These are phyloP conservation scores for Galagoides demidoff DNA, from an alignment of 2,797 vertebrate genomes.

Conservation along the genomic window DNA sequence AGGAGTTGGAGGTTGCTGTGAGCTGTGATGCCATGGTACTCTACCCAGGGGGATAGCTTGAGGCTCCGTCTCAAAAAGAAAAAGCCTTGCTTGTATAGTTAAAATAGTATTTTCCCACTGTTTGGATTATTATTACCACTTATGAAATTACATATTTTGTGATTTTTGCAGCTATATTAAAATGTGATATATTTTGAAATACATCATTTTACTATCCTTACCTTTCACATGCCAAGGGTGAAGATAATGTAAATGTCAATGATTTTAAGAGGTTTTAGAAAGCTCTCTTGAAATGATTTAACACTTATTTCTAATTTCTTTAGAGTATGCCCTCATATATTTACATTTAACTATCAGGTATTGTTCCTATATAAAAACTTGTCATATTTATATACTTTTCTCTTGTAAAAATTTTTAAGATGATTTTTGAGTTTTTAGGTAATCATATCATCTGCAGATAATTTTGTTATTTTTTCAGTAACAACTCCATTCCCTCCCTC, in stretches of 20 bases:
- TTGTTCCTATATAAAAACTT: background rate
- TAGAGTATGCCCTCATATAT: background rate
- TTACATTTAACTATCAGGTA: slow-evolving; percentile 23
- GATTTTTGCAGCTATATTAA: background rate
- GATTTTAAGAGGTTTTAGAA: slow-evolving; percentile 9
- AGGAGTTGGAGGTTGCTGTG: too few species aligned
- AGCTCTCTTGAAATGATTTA: background rate
- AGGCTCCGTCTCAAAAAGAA: too few species aligned
- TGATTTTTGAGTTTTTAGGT: slow-evolving; percentile 21
- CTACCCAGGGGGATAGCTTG: too few species aligned
- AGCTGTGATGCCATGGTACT: too few species aligned
- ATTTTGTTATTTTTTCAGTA: slow-evolving; percentile 19
- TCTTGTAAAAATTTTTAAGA: slow-evolving; percentile 26
- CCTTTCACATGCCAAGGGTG: slow-evolving; percentile 22
- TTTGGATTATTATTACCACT: background rate
- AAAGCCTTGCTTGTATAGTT: background rate
- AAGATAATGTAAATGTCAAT: background rate
- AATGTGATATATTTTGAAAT: background rate
- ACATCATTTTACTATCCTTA: background rate
- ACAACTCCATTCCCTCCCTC: background rate
- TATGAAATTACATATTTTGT: background rate
- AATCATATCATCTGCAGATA: slow-evolving; percentile 19
- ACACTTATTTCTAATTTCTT: slow-evolving; percentile 32
- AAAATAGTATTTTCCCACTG: background rate
- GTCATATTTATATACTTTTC: background rate